A percentile compares a stretch with the other conserved stretches of the same genome.
Evolutionary conservation across 2,888 invertebrate genomes (phyloP).

Genomic region (Sarcophaga subvicina): DNA sequence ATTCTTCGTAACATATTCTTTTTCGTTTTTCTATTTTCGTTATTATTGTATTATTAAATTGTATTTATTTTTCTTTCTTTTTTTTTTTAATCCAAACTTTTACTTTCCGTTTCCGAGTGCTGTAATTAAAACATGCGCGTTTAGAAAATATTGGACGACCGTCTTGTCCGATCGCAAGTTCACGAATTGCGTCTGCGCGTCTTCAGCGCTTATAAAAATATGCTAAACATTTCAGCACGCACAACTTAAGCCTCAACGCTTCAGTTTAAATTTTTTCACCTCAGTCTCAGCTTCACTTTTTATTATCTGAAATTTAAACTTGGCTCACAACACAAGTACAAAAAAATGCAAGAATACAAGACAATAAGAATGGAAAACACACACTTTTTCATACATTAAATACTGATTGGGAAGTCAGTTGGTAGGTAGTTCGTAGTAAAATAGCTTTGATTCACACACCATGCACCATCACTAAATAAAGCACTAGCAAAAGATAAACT

Average conservation of each 20-base stretch:
- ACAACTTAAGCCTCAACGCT: slow-evolving; percentile 61
- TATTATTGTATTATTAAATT: neutral
- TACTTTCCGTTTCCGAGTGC: slow-evolving; percentile 22
- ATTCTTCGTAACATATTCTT: slow-evolving; percentile 23
- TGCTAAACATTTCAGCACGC: slow-evolving; percentile 78
- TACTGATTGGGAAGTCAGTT: neutral
- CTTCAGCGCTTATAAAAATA: slow-evolving; percentile 79
- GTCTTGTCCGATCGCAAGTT: slow-evolving; percentile 77
- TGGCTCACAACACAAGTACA: slow-evolving; percentile 5
- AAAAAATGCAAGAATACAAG: neutral
- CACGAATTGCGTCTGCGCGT: slow-evolving; percentile 80
- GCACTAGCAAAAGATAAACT: neutral
- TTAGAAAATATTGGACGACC: slow-evolving; percentile 72
- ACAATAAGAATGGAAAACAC: slow-evolving; percentile 33
- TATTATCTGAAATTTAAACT: slow-evolving; percentile 24
- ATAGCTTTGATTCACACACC: no score
- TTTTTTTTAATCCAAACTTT: slow-evolving; percentile 24
- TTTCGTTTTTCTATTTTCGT: neutral
- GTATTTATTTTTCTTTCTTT: slow-evolving; percentile 3
- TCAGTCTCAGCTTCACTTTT: slow-evolving; percentile 43
- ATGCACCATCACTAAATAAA: no score
- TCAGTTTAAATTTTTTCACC: neutral
- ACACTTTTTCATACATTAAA: slow-evolving; percentile 1
- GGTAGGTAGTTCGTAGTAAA: no score
- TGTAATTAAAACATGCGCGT: slow-evolving; percentile 17